Conservation (phyloP, 2,113 vertebrate genomes). For the Spilogale gracilis region DNA sequence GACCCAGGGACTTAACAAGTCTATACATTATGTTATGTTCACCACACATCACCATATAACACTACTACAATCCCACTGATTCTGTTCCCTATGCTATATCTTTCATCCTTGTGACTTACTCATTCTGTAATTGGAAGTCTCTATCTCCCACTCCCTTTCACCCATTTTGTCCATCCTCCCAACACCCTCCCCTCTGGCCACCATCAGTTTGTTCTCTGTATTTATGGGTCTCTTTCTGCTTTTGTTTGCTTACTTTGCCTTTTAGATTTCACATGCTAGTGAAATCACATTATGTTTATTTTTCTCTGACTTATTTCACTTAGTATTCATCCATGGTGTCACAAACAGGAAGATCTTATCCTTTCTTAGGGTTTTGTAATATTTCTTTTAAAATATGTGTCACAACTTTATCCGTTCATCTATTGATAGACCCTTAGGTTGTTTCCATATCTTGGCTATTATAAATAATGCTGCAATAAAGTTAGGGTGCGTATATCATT, state of each 20-base stretch:
- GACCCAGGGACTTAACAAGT: neutral
- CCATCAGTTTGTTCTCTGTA: neutral
- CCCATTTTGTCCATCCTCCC: neutral
- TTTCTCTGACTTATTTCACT: neutral
- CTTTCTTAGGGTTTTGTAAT: neutral
- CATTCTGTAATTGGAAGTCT: neutral
- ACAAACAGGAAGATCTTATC: neutral
- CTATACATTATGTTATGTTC: neutral
- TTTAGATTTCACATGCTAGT: neutral
- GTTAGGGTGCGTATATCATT: neutral
- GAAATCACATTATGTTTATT: neutral
- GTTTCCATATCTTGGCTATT: neutral
- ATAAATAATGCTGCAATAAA: neutral
- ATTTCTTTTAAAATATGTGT: neutral
- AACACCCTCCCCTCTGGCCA: neutral
- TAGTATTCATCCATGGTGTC: neutral
- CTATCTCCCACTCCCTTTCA: neutral
- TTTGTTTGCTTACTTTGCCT: neutral
- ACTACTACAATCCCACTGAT: neutral
- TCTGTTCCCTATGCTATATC: neutral
- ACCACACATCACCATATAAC: neutral
- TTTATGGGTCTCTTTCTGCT: neutral
- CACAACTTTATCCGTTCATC: neutral
- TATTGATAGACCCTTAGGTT: neutral
- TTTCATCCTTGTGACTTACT: neutral